Evolutionary conservation across 2,113 vertebrate species (phyloP).

Genomic region (Geococcyx californianus): DNA sequence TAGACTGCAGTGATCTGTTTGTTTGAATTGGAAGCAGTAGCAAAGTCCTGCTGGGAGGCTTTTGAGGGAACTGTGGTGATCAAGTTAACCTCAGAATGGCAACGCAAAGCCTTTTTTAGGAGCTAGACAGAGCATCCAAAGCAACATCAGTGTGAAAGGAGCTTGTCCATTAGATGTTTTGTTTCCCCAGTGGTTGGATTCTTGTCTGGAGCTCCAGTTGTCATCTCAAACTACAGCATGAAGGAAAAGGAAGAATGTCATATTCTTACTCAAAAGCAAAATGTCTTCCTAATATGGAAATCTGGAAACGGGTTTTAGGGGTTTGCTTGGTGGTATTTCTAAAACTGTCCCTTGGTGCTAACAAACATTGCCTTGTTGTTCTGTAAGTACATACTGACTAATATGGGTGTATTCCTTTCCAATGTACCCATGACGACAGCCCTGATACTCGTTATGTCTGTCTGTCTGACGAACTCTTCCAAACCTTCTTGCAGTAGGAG

Average conservation of each 20-base stretch:
- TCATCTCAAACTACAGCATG: neutral
- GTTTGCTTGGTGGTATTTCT: neutral
- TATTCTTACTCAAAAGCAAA: neutral
- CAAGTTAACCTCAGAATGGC: neutral
- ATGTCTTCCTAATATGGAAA: neutral
- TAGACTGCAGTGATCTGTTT: neutral
- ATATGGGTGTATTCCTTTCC: neutral
- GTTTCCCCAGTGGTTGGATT: neutral
- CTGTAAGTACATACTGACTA: neutral
- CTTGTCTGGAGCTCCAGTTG: neutral
- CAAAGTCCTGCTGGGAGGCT: conserved; percentile 6
- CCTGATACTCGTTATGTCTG: neutral
- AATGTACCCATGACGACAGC: neutral
- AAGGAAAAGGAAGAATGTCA: neutral
- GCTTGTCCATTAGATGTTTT: neutral
- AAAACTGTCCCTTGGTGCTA: neutral
- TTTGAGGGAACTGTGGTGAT: neutral
- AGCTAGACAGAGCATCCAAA: neutral
- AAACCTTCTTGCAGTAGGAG: neutral
- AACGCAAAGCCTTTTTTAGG: neutral
- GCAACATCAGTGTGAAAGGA: neutral
- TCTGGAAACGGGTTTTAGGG: neutral
- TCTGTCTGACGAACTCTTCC: neutral
- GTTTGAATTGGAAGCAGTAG: conserved; percentile 29
- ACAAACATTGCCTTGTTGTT: neutral